A percentile compares a stretch with the other conserved stretches of the same genome.
Evolutionary conservation across 2,797 vertebrate species (phyloP).

Genomic region (Kryptolebias ocellatus): DNA sequence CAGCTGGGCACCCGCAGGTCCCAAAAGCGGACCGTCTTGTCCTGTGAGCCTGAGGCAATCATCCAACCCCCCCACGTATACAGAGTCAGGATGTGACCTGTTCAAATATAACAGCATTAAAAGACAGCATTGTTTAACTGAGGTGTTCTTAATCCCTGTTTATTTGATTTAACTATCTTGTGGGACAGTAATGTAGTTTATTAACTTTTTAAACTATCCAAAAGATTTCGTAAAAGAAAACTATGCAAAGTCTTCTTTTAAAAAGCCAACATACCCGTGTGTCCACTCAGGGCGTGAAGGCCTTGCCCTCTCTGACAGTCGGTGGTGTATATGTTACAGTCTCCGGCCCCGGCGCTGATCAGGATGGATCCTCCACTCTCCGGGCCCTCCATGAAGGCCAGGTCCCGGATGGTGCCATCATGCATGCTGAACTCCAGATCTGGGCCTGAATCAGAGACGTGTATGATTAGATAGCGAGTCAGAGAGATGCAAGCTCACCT

Average conservation of each 20-base stretch:
- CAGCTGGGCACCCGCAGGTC: slow-evolving; percentile 96
- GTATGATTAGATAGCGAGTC: background rate
- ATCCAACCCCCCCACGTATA: slow-evolving; percentile 98
- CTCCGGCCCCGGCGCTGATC: slow-evolving; percentile 96
- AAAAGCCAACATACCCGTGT: slow-evolving; percentile 86
- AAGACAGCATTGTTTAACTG: too few relatives aligned
- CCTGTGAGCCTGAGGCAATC: slow-evolving; percentile 98
- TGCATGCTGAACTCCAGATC: slow-evolving; percentile 99
- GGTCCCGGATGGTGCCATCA: slow-evolving; percentile 95
- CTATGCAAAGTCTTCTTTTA: too few relatives aligned
- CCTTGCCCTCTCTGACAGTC: slow-evolving; percentile 97
- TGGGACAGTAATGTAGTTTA: background rate
- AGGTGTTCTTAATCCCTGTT: background rate
- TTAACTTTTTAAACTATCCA: background rate
- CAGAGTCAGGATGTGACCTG: slow-evolving; percentile 96
- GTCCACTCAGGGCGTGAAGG: slow-evolving; percentile 96
- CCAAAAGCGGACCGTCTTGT: slow-evolving; percentile 98
- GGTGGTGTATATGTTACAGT: slow-evolving; percentile 99
- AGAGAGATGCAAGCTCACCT: background rate
- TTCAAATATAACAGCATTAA: slow-evolving; percentile 11
- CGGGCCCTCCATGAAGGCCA: slow-evolving; percentile 98
- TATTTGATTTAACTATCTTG: background rate
- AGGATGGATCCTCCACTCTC: slow-evolving; percentile 95
- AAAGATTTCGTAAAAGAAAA: background rate
- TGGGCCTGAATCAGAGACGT: slow-evolving; percentile 82